Conservation (phyloP, 2,113 vertebrate species). For the Clarias gariepinus region DNA sequence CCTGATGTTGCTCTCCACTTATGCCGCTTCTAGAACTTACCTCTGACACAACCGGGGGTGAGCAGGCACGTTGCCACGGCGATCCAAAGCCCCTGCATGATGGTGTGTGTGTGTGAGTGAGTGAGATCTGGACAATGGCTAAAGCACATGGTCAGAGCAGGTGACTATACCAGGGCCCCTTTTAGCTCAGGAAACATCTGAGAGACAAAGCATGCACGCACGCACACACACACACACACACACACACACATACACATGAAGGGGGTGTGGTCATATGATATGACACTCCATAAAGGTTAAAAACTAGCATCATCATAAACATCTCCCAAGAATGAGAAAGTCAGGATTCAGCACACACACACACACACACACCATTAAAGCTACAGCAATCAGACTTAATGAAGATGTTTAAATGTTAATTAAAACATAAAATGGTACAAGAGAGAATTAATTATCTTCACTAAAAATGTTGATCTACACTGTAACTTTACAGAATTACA, state of each 20-base stretch:
- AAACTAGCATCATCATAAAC: neutral
- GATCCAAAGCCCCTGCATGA: constrained; percentile 73
- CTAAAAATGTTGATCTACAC: too few relatives aligned
- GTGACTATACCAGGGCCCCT: constrained; percentile 56
- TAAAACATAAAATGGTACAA: too few relatives aligned
- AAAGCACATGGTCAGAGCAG: constrained; percentile 46
- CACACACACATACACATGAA: neutral
- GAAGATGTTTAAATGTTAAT: too few relatives aligned
- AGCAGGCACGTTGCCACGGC: constrained; percentile 70
- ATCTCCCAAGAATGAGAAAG: neutral
- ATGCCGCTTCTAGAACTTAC: constrained; percentile 71
- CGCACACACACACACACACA: neutral
- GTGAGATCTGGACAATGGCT: constrained; percentile 59
- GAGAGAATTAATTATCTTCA: too few relatives aligned
- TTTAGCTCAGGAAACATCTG: constrained; percentile 49
- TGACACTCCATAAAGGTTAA: neutral
- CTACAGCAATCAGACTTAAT: too few relatives aligned
- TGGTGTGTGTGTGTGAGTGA: constrained; percentile 46
- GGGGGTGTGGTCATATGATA: neutral
- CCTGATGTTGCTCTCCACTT: constrained; percentile 25
- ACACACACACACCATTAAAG: too few relatives aligned
- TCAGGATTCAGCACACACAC: neutral
- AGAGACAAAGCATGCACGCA: constrained; percentile 60
- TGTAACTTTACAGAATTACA: too few relatives aligned
- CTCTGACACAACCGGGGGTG: constrained; percentile 66